Conservation (phyloP, 1,140 invertebrate species). For the Macrotrachela quadricornifera region DNA sequence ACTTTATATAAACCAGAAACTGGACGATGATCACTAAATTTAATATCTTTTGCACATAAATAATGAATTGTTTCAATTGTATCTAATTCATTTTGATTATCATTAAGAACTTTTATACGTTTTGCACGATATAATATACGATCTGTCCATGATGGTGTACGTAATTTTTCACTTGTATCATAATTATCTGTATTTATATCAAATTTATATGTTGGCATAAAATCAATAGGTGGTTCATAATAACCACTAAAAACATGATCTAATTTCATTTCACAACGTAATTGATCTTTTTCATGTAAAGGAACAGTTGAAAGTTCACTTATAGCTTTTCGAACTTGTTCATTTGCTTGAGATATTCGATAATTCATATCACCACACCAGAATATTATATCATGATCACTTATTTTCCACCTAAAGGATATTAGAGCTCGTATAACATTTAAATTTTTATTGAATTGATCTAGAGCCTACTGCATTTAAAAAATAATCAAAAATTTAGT, state of each 20-base stretch:
- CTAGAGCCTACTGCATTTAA: no score
- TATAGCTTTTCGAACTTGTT: slow-evolving; percentile 69
- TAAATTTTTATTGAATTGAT: no score
- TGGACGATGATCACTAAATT: slow-evolving; percentile 74
- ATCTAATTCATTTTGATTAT: slow-evolving; percentile 44
- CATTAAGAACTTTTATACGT: slow-evolving; percentile 32
- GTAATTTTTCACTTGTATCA: slow-evolving; percentile 91
- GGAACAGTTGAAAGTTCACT: slow-evolving; percentile 50
- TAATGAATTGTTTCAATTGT: slow-evolving; percentile 37
- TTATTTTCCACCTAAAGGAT: slow-evolving; percentile 45
- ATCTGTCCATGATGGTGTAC: slow-evolving; percentile 87
- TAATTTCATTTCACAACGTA: not conserved
- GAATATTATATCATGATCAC: slow-evolving; percentile 91
- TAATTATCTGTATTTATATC: slow-evolving; percentile 96
- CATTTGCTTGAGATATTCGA: slow-evolving; percentile 77
- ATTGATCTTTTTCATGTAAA: slow-evolving; percentile 34
- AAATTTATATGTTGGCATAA: slow-evolving; percentile 95
- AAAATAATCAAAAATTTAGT: slow-evolving; percentile 38
- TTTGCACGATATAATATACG: slow-evolving; percentile 62
- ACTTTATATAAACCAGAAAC: slow-evolving; percentile 29
- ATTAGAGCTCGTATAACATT: no score
- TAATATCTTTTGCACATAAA: slow-evolving; percentile 35
- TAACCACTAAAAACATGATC: not conserved
- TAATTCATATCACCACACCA: slow-evolving; percentile 99
- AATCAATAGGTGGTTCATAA: slow-evolving; percentile 27